Evolutionary conservation across 2,888 invertebrate species (phyloP).

Genomic region (Clusia tigrina): DNA sequence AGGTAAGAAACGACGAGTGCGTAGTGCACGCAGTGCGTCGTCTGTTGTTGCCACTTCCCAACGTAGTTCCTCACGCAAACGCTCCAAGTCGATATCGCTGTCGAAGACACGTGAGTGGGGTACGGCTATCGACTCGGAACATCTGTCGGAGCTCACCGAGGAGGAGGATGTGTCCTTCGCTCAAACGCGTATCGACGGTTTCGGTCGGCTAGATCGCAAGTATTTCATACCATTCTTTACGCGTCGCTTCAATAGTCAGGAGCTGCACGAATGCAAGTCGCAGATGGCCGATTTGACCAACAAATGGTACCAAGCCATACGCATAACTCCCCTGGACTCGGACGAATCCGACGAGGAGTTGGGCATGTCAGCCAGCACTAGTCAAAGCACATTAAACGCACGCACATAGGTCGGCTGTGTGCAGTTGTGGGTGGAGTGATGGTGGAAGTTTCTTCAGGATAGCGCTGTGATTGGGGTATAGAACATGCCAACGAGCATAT

Average conservation of each 20-base stretch:
- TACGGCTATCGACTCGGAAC: slow-evolving; percentile 91
- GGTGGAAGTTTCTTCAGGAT: slow-evolving; percentile 22
- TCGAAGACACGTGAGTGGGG: slow-evolving; percentile 99
- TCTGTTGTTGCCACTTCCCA: slow-evolving; percentile 54
- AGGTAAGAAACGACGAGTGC: slow-evolving; percentile 58
- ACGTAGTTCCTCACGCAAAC: slow-evolving; percentile 69
- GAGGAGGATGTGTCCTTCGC: slow-evolving; percentile 87
- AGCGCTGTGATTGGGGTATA: background rate
- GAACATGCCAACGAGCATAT: background rate
- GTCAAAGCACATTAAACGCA: slow-evolving; percentile 47
- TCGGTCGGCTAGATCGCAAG: slow-evolving; percentile 89
- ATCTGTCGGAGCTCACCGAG: slow-evolving; percentile 90
- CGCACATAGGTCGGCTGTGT: slow-evolving; percentile 38
- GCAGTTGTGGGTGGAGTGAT: slow-evolving; percentile 6
- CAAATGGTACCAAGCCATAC: slow-evolving; percentile 96
- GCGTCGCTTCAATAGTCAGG: slow-evolving; percentile 93
- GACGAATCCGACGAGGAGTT: slow-evolving; percentile 74
- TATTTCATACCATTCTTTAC: slow-evolving; percentile 97
- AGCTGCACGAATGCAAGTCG: slow-evolving; percentile 93
- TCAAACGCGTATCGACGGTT: slow-evolving; percentile 82
- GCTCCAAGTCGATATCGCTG: slow-evolving; percentile 84
- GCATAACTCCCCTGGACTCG: slow-evolving; percentile 85
- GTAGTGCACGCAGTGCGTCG: slow-evolving; percentile 44
- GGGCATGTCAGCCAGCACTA: slow-evolving; percentile 55
- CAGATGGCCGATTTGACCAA: slow-evolving; percentile 97